Evolutionary conservation across 2,797 vertebrate genomes (phyloP), one percentile per base, ranked within the genome.

Genomic region (Danio kyathit): DNA sequence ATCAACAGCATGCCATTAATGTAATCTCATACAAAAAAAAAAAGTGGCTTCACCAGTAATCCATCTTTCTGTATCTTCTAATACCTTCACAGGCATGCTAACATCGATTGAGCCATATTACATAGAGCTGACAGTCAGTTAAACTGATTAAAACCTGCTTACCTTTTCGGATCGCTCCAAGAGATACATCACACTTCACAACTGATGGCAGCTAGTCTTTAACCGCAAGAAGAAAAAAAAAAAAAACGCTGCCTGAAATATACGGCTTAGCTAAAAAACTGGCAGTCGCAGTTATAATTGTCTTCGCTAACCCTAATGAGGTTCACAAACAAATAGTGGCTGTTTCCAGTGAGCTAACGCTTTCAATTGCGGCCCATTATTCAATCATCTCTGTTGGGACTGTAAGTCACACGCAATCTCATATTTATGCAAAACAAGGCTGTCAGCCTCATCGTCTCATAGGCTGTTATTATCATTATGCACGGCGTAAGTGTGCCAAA

Each of bases 361-460:
- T 61, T 61, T 49, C 66, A 51, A 81, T 59, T 76, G 61, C n/a
- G 41, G 56, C 64, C 66, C 67, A 66, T 76, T 85, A 85, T 79
- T 84, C 75, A 84, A 67, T 85, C 83, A 85, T 72, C 67, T 74
- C 51, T 80, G 80, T 82, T 82, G 57, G 69, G 76, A 78, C 60
- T 49, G 52, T 19, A 73, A 67, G 60, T 76, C 72, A 63, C 73
- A 78, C 65, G 66, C 74, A 46, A 54, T 66, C 75, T 73, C 41
- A 82, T 86, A 83, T 83, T 85, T 84, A 86, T 74, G 79, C 81
- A 78, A 81, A 84, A 84, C 80, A 81, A 79, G 65, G 38, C 82
- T 81, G 78, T 81, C 80, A 80, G 61, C 59, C 29, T 74, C 64
- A 74, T 76, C 66, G 60, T 83, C 74, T 86, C 75, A 66, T 76